Evolutionary conservation across 2,797 vertebrate genomes (phyloP).

Genomic region (Danio tinwini): DNA sequence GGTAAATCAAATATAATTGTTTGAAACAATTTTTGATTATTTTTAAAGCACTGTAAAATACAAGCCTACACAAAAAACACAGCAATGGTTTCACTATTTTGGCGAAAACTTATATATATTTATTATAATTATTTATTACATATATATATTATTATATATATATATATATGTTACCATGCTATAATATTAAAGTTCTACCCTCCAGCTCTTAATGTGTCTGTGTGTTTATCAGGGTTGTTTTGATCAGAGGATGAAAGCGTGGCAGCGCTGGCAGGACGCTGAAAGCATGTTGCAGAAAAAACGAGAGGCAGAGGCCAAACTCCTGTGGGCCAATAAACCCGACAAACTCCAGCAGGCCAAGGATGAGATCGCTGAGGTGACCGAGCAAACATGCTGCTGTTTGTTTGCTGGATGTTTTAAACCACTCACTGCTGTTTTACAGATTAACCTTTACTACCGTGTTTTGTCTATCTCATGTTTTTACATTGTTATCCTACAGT

Average conservation of each 20-base stretch:
- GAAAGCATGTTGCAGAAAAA: slow-evolving; percentile 93
- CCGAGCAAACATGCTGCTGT: background rate
- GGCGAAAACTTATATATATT: no score
- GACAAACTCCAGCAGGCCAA: slow-evolving; percentile 98
- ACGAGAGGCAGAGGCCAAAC: slow-evolving; percentile 91
- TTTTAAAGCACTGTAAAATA: no score
- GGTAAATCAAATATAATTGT: no score
- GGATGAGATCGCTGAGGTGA: slow-evolving; percentile 93
- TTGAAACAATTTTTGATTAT: no score
- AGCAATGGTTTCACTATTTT: no score
- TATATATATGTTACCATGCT: background rate
- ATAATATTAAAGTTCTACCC: background rate
- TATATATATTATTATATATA: no score
- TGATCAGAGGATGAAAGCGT: slow-evolving; percentile 95
- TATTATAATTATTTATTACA: no score
- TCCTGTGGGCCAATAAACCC: slow-evolving; percentile 97
- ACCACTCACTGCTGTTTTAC: background rate
- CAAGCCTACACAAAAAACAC: no score
- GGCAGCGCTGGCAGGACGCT: slow-evolving; percentile 98
- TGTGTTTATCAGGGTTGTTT: slow-evolving; percentile 86
- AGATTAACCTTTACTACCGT: background rate
- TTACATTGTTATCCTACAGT: slow-evolving; percentile 74
- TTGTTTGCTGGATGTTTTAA: background rate
- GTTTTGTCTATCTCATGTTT: background rate
- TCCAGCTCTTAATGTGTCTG: background rate